phyloP scores from a whole-genome alignment of 1,140 invertebrate species.

The Caenorhabditis remanei region DNA sequence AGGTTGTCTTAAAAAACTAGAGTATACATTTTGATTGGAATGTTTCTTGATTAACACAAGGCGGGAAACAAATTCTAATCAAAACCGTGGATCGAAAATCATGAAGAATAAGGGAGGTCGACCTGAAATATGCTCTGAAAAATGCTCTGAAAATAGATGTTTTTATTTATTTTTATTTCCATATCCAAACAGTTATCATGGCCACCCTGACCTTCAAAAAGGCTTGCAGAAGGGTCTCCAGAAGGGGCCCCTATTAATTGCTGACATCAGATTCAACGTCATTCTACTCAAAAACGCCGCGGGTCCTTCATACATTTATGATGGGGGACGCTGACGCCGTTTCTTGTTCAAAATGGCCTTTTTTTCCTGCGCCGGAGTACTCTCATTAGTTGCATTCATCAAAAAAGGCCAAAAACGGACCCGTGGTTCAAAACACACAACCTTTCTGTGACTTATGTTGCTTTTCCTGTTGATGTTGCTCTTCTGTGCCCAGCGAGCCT shows the following conservation, averaged over 20 bases:
- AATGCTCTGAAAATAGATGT: too few relatives aligned
- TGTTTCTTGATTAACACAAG: too few relatives aligned
- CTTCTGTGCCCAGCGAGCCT: neutral
- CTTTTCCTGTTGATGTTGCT: neutral
- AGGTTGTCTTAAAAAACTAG: too few relatives aligned
- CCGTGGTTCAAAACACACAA: constrained; percentile 39
- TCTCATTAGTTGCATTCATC: constrained; percentile 47
- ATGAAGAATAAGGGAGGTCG: too few relatives aligned
- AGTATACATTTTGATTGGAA: too few relatives aligned
- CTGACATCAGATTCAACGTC: constrained; percentile 16
- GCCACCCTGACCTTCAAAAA: neutral
- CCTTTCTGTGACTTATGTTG: neutral
- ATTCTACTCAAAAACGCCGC: neutral
- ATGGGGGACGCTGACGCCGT: neutral
- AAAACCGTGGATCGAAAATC: too few relatives aligned
- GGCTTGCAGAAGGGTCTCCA: neutral
- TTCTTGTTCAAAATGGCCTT: neutral
- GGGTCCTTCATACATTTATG: constrained; percentile 38
- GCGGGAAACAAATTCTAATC: too few relatives aligned
- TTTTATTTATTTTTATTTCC: too few relatives aligned
- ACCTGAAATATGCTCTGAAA: too few relatives aligned
- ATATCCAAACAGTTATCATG: neutral
- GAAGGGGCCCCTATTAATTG: neutral
- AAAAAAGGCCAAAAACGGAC: constrained; percentile 3
- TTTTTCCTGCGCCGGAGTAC: constrained; percentile 29